phyloP scores from a whole-genome alignment of 92 coral and sea anemone species.

The Epizoanthus ramosus region DNA sequence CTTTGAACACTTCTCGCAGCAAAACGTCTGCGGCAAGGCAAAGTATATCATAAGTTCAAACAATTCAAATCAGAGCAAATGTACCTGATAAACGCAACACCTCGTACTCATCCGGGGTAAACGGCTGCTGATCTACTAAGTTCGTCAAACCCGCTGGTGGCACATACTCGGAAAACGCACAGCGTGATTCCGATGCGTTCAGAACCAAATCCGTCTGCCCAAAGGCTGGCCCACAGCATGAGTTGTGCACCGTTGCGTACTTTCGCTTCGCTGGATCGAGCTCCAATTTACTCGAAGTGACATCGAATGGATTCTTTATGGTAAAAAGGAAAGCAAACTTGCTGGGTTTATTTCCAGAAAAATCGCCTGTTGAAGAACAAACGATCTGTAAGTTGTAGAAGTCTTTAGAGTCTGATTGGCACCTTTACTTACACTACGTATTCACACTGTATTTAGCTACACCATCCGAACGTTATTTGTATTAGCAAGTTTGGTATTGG shows the following conservation, averaged over 20 bases:
- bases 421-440: too few relatives aligned
- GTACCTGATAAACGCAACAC: background rate
- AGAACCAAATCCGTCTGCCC: background rate
- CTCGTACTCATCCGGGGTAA: constrained; percentile 5
- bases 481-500: too few relatives aligned
- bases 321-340: background rate
- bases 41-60: too few relatives aligned
- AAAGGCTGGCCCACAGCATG: constrained; percentile 1
- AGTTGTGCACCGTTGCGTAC: background rate
- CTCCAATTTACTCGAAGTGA: background rate
- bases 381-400: too few relatives aligned
- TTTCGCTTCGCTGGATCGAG: constrained; percentile 4
- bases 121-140: background rate
- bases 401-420: too few relatives aligned
- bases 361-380: background rate
- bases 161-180: background rate
- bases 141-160: background rate
- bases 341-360: constrained; percentile 3
- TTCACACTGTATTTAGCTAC: too few relatives aligned
- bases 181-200: background rate
- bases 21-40: too few relatives aligned
- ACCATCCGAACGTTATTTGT: too few relatives aligned
- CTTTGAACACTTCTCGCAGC: too few relatives aligned
- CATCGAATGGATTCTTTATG: background rate
- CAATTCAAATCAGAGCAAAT: background rate